Base-by-base conservation (phyloP, 1,140 invertebrate species). In the Cataglyphis hispanica region DNA sequence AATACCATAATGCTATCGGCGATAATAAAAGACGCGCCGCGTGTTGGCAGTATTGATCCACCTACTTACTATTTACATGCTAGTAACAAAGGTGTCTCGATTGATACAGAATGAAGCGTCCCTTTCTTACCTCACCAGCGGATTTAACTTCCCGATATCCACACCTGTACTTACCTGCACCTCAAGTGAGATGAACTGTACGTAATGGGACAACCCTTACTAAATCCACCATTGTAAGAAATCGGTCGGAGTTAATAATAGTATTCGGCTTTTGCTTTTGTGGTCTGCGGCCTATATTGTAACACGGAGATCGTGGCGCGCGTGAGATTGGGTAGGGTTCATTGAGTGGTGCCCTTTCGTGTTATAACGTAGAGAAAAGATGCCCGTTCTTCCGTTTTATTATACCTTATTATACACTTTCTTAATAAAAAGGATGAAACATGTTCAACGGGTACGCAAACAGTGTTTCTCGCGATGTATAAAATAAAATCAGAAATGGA, bases 101-200 rank as follows among this genome's bases (percentile, higher is more conserved):
- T 87, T 63, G 83, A 76, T 87, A 76, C 70, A 84, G 76, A 88
- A 75, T 64, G 89, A 84, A 67, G 80, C 81, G 69, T 74, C 60
- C 84, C 66, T 63, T 85, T 76, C 60, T 63, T 76, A 84, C 31
- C 56, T 77, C 85, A 63, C 61, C 60, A 31, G 67, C 61, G 86
- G 91, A 92, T 94, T 94, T 94, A 93, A 93, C 92, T 94, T 93
- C 75, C 67, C 85, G 92, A 92, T 93, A 92, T 86, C 90, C 91
- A 94, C 94, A 94, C 94, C 93, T 94, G 94, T 91, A 80, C 88
- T 94, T 94, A 94, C 93, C 93, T 94, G 93, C 91, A 89, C 85
- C 89, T 90, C 85, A 75, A 90, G 92, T 91, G 92, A 91, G 92
- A 92, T 91, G 93, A 93, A 93, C 80, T 91, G 88, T 85, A 80